Evolutionary conservation across 2,888 invertebrate species (phyloP), one percentile per base, ranked within the genome.

Genomic region (Amiota minor): DNA sequence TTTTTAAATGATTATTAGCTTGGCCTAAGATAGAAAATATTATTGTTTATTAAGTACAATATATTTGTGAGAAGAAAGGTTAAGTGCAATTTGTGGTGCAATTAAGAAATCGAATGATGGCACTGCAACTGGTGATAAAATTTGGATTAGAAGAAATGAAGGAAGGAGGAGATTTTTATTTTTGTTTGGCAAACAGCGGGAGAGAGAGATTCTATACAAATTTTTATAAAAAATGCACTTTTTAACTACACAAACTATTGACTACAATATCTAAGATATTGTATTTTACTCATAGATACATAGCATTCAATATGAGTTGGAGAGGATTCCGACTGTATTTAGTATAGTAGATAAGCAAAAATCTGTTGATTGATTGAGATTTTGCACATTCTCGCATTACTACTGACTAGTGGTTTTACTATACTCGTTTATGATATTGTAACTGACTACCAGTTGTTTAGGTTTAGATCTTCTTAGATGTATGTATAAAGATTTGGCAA

Each of bases 381-480:
- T 35, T 71, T 64, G 35, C 20, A 20, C 18, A 64, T 64, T 71
- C 35, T 35, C 35, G 53, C 23, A 71, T 64, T 71, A 71, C 71
- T 71, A 71, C 71, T 71, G 71, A 71, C 71, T 71, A 71, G 71
- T 64, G 10, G 35, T 35, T 35, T 35, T 35, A 35, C 35, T 68
- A 53, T 53, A 12, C n/a, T n/a, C n/a, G n/a, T n/a, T n/a, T n/a
- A n/a, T n/a, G n/a, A n/a, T 18, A 53, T 50, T 4, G 20, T 23
- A 68, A 50, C 49, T 68, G 67, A 68, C 67, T 68, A 68, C 67
- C 53, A 23, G 23, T 23, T 68, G 50, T 68, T 23, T 50, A 23
- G 67, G 67, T 18, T 53, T 62, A 62, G 62, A 23, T 62, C 9
- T 62, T 9, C 14, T 35, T 49, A 6, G 18, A 50, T 62, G 2